Evolutionary conservation across 2,113 vertebrate species (phyloP), one percentile per base, ranked within the genome.

Genomic region (Sylvia atricapilla): DNA sequence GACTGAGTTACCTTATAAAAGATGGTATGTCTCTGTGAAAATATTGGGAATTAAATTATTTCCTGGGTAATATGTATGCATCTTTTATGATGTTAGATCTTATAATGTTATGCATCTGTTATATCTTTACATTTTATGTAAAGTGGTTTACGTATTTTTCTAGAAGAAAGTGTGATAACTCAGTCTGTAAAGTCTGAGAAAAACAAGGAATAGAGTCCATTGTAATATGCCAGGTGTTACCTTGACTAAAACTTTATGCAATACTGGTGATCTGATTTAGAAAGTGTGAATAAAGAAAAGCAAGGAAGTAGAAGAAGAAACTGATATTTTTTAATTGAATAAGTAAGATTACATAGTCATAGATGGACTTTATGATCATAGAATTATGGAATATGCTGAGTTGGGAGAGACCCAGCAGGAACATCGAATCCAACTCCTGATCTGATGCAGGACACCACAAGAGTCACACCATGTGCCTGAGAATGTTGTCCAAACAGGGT

Each of bases 401-500:
- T 22, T 53, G 24, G 39, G 68, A 75, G 28, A 60, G 7, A 41
- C 4, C 6, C 39, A 47, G 15, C 3, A 31, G 5, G 28, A 46
- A n/a, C 15, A 44, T 11, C 0, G 1, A 46, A 20, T 46, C 15
- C 23, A 67, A 0, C 24, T 47, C 41, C 20, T 47, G 16, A 11
- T 9, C 16, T 16, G 23, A 33, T 0, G 0, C 1, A 62, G 12
- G 24, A 47, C n/a, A 30, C 23, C 9, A 5, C n/a, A 47, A 47
- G 33, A 28, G 41, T n/a, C 30, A 47, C 14, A 62, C 5, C 13
- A 31, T 6, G 4, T 14, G 4, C 9, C 28, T 46, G 13, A 60
- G 28, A 59, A 31, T 19, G 10, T 60, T n/a, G 21, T 10, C 13
- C 17, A 41, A 68, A 55, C 1, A 5, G 9, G 7, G 7, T 30